phyloP scores from a whole-genome alignment of 53 echinoderm and acorn worm species.

The Pentamera pediparva region DNA sequence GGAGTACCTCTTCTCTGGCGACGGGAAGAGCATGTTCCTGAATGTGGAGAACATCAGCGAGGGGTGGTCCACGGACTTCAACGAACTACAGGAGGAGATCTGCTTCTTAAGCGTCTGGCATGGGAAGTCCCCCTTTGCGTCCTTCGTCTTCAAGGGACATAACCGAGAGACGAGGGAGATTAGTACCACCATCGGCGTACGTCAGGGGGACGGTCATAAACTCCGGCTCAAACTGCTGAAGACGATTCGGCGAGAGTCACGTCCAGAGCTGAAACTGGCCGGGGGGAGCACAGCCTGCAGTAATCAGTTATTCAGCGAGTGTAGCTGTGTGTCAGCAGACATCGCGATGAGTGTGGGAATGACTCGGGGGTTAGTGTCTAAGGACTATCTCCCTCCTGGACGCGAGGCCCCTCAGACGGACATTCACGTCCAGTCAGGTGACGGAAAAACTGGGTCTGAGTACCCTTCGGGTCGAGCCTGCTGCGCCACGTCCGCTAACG shows the following conservation, averaged over 20 bases:
- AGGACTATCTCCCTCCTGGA: no score
- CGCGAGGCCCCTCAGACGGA: no score
- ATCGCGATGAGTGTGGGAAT: no score
- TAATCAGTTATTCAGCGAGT: neutral
- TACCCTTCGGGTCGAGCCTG: no score
- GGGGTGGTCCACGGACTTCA: slow-evolving; percentile 61
- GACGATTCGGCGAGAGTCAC: neutral
- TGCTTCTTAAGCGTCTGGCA: slow-evolving; percentile 82
- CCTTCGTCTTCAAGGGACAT: slow-evolving; percentile 81
- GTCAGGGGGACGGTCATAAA: slow-evolving; percentile 43
- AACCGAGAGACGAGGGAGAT: slow-evolving; percentile 56
- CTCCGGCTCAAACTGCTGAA: slow-evolving; percentile 42
- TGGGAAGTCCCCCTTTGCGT: slow-evolving; percentile 68
- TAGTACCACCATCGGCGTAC: slow-evolving; percentile 40
- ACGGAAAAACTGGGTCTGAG: no score
- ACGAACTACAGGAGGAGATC: slow-evolving; percentile 52
- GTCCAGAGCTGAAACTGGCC: neutral
- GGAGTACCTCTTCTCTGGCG: slow-evolving; percentile 61
- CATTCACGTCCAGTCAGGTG: no score
- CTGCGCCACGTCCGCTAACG: no score
- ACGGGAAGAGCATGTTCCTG: slow-evolving; percentile 54
- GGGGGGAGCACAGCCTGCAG: neutral
- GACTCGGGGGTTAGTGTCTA: no score
- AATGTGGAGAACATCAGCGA: slow-evolving; percentile 52
- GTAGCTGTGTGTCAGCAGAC: no score